phyloP scores from a whole-genome alignment of 2,888 invertebrate species.

The Athrips mouffetella region DNA sequence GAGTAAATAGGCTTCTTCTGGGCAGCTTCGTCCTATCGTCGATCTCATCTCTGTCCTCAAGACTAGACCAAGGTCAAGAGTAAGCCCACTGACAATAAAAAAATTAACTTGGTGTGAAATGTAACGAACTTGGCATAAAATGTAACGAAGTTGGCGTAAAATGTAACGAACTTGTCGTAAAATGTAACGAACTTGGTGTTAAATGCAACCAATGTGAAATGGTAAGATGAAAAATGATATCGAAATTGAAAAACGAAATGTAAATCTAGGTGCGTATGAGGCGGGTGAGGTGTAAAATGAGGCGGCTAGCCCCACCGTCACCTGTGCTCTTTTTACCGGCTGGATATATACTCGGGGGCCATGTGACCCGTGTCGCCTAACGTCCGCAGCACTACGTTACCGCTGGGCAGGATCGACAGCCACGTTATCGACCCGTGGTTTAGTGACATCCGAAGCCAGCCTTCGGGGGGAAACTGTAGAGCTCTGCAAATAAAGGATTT shows the following conservation, averaged over 20 bases:
- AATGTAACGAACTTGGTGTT: no score
- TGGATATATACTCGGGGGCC: constrained; percentile 84
- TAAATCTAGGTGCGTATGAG: no score
- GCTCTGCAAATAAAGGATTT: constrained; percentile 80
- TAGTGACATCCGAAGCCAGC: constrained; percentile 94
- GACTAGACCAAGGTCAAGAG: no score
- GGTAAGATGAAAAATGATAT: neutral
- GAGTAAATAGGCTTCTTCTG: no score
- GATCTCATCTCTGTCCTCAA: no score
- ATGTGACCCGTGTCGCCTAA: constrained; percentile 96
- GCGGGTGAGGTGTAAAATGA: neutral
- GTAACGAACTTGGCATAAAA: no score
- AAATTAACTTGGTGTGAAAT: no score
- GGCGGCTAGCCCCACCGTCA: constrained; percentile 14
- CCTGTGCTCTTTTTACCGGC: constrained; percentile 71
- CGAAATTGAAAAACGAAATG: neutral
- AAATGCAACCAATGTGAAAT: no score
- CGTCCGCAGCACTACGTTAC: constrained; percentile 88
- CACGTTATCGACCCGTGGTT: constrained; percentile 97
- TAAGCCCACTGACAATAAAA: no score
- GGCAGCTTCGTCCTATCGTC: no score
- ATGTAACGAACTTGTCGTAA: no score
- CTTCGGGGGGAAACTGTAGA: constrained; percentile 97
- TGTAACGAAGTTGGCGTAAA: no score
- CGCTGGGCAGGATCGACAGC: constrained; percentile 90